A percentile compares a stretch with the other conserved stretches of the same genome.
These are phyloP conservation scores for Linepithema humile DNA, from an alignment of 1,140 invertebrate species.

Conservation along the genomic window DNA sequence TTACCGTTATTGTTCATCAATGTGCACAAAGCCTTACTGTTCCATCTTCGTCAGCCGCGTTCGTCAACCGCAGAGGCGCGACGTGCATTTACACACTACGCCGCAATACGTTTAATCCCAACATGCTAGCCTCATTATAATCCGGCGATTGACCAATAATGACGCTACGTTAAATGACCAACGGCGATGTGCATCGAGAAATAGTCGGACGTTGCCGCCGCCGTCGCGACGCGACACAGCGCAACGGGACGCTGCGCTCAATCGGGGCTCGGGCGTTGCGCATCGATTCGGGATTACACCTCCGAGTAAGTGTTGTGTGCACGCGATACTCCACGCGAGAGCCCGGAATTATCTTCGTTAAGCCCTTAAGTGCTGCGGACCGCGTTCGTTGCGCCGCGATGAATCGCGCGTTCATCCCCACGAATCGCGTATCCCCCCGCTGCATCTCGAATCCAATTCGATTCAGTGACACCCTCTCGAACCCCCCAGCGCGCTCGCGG, in stretches of 20 bases:
- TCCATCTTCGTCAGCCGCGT: background rate
- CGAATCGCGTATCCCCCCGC: constrained; percentile 1
- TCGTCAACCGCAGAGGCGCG: background rate
- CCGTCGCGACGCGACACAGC: background rate
- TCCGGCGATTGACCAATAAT: constrained; percentile 62
- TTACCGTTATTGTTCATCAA: too few relatives aligned
- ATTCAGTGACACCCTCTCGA: constrained; percentile 6
- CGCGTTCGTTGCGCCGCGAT: constrained; percentile 39
- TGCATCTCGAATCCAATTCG: constrained; percentile 35
- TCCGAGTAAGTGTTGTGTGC: constrained; percentile 48
- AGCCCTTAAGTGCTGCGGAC: constrained; percentile 52
- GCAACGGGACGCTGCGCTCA: background rate
- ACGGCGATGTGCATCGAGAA: constrained; percentile 41
- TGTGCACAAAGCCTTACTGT: background rate
- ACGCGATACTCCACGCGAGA: constrained; percentile 48
- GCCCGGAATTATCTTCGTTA: constrained; percentile 56
- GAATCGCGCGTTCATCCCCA: constrained; percentile 7
- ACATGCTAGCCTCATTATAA: constrained; percentile 64
- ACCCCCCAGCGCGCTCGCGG: background rate
- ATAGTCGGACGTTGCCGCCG: background rate
- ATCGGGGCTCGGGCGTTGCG: constrained; percentile 20
- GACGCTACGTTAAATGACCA: constrained; percentile 63
- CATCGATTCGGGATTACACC: constrained; percentile 60
- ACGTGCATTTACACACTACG: constrained; percentile 11
- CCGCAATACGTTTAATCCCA: constrained; percentile 59